Evolutionary conservation across 2,888 invertebrate genomes (phyloP).

Genomic region (Drosophila putrida): DNA sequence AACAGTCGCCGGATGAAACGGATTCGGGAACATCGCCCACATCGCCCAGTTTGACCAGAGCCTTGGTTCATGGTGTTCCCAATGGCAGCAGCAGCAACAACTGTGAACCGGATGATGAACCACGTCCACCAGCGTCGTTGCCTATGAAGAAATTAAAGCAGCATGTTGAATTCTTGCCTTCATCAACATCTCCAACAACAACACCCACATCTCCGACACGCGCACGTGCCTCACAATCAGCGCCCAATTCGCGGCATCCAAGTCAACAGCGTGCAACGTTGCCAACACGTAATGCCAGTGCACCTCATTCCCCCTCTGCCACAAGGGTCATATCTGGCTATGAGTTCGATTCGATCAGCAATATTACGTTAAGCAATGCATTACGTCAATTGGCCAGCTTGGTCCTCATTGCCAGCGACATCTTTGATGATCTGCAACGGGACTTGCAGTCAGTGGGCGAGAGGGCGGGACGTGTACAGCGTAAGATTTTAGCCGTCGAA

Average conservation of each 20-base stretch:
- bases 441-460: constrained; percentile 91
- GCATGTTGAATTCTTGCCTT: constrained; percentile 80
- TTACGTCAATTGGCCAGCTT: constrained; percentile 94
- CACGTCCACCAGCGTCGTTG: constrained; percentile 61
- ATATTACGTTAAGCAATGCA: constrained; percentile 94
- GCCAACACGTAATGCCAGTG: constrained; percentile 55
- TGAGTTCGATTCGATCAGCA: constrained; percentile 94
- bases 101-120: constrained; percentile 38
- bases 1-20: constrained; percentile 59
- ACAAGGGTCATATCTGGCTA: constrained; percentile 87
- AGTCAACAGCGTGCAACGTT: constrained; percentile 62
- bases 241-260: constrained; percentile 71
- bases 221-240: constrained; percentile 56
- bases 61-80: constrained; percentile 61
- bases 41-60: constrained; percentile 46
- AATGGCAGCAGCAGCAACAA: constrained; percentile 25
- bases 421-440: constrained; percentile 92
- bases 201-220: constrained; percentile 48
- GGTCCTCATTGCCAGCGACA: constrained; percentile 93
- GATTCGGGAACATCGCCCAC: constrained; percentile 49
- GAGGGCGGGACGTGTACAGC: constrained; percentile 90
- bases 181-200: constrained; percentile 52
- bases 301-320: constrained; percentile 76
- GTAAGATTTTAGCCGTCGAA: constrained; percentile 90
- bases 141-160: constrained; percentile 83